Evolutionary conservation across 2,797 vertebrate species (phyloP).

Genomic region (Philypnodon macrostomus): DNA sequence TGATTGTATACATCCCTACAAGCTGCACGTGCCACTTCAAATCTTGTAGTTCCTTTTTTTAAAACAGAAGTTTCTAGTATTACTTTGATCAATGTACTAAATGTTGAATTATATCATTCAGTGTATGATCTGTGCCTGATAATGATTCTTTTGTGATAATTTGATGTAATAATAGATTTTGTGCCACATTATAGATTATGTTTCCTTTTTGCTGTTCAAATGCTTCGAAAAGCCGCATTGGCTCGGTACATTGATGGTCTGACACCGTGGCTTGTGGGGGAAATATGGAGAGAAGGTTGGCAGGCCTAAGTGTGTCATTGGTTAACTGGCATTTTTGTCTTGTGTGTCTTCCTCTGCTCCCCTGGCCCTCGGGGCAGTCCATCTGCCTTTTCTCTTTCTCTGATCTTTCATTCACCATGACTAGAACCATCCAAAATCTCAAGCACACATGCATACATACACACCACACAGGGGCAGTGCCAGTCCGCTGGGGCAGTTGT

Average conservation of each 20-base stretch:
- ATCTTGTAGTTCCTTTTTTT: too few relatives aligned
- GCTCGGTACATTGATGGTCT: conserved; percentile 11
- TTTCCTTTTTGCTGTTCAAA: conserved; percentile 12
- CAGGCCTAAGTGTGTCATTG: conserved; percentile 49
- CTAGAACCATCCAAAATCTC: conserved; percentile 63
- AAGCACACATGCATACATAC: conserved; percentile 35
- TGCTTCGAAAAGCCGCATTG: conserved; percentile 29
- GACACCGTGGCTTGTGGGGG: conserved; percentile 16
- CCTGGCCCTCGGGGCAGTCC: conserved; percentile 66
- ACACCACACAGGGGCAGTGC: conserved; percentile 39
- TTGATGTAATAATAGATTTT: too few relatives aligned
- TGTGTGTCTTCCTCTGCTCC: conserved; percentile 24
- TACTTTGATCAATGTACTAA: too few relatives aligned
- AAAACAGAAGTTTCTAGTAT: too few relatives aligned
- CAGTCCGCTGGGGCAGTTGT: conserved; percentile 68
- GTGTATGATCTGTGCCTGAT: too few relatives aligned
- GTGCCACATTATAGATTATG: conserved; percentile 8
- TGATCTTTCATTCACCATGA: conserved; percentile 80
- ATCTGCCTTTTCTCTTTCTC: conserved; percentile 70
- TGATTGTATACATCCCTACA: too few relatives aligned
- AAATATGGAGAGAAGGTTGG: conserved; percentile 39
- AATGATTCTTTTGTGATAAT: too few relatives aligned
- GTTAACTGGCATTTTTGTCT: conserved; percentile 59
- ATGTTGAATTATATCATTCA: too few relatives aligned
- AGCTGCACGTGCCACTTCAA: too few relatives aligned